Percentiles rank a stretch among this genome's conserved stretches.
These are phyloP conservation scores for Chlorops oryzae DNA, from an alignment of 1,140 invertebrate genomes.

Conservation along the genomic window DNA sequence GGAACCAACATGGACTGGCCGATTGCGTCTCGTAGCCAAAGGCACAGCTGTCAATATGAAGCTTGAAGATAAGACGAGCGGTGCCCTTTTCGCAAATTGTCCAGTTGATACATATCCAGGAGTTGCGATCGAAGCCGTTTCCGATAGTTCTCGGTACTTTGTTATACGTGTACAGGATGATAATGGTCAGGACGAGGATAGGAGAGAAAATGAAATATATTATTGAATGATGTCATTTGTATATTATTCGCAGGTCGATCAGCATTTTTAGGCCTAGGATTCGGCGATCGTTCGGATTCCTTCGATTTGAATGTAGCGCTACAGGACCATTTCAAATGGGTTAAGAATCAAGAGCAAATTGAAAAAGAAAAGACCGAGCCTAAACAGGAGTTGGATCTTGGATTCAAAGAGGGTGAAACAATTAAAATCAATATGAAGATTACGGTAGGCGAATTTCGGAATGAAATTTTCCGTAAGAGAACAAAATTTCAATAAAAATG, in stretches of 20 bases:
- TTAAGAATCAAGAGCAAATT: constrained; percentile 85
- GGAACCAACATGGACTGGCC: constrained; percentile 92
- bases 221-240: neutral
- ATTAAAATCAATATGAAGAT: constrained; percentile 99
- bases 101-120: constrained; percentile 95
- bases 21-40: constrained; percentile 84
- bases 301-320: constrained; percentile 99
- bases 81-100: constrained; percentile 96
- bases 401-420: constrained; percentile 97
- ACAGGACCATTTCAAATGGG: constrained; percentile 97
- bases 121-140: constrained; percentile 89
- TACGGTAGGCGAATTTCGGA: constrained; percentile 59
- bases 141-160: constrained; percentile 98
- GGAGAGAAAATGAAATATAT: neutral
- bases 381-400: constrained; percentile 84
- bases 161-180: constrained; percentile 94
- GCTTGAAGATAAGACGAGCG: constrained; percentile 90
- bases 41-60: constrained; percentile 82
- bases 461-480: neutral
- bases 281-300: constrained; percentile 95
- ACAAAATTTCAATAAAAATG: neutral
- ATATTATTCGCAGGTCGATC: constrained; percentile 60
- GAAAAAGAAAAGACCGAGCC: constrained; percentile 71
- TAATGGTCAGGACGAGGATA: constrained; percentile 57
- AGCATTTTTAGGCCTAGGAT: constrained; percentile 97